Conservation (phyloP, 2,797 vertebrate species). For the Arrhamphus sclerolepis region DNA sequence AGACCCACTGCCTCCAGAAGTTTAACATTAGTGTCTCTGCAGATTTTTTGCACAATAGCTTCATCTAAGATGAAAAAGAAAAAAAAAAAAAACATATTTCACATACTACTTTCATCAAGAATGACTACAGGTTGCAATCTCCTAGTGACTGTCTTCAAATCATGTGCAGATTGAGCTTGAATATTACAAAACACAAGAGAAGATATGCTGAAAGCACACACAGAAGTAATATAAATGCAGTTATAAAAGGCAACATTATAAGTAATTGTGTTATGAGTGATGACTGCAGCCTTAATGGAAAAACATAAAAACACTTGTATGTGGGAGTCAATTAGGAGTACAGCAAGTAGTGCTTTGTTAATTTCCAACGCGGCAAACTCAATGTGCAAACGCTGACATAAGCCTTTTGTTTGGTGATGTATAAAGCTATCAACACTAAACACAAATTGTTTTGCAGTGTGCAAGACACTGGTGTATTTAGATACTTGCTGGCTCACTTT, state of each 20-base stretch:
- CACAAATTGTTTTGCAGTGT: constrained; percentile 32
- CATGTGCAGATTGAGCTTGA: constrained; percentile 36
- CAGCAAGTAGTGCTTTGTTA: constrained; percentile 44
- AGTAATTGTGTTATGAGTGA: constrained; percentile 33
- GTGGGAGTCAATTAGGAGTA: constrained; percentile 39
- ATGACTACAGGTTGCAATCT: constrained; percentile 51
- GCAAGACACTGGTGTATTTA: constrained; percentile 17
- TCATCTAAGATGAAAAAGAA: constrained; percentile 75
- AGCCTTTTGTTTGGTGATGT: constrained; percentile 57
- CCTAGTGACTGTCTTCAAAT: constrained; percentile 41
- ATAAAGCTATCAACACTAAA: constrained; percentile 53
- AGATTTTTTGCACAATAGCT: constrained; percentile 87
- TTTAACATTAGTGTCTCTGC: constrained; percentile 71
- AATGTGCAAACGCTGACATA: constrained; percentile 44
- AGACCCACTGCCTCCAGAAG: constrained; percentile 78
- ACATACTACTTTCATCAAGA: constrained; percentile 61
- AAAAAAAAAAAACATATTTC: constrained; percentile 71
- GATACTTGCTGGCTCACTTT: constrained; percentile 33
- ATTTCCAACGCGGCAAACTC: constrained; percentile 53
- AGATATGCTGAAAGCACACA: constrained; percentile 62
- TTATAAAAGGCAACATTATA: constrained; percentile 36
- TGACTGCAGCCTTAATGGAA: constrained; percentile 67
- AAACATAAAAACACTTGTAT: constrained; percentile 37
- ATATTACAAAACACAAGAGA: constrained; percentile 21
- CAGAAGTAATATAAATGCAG: constrained; percentile 38